Base-by-base conservation (phyloP, 2,888 invertebrate species). In the Drosophila mimetica region DNA sequence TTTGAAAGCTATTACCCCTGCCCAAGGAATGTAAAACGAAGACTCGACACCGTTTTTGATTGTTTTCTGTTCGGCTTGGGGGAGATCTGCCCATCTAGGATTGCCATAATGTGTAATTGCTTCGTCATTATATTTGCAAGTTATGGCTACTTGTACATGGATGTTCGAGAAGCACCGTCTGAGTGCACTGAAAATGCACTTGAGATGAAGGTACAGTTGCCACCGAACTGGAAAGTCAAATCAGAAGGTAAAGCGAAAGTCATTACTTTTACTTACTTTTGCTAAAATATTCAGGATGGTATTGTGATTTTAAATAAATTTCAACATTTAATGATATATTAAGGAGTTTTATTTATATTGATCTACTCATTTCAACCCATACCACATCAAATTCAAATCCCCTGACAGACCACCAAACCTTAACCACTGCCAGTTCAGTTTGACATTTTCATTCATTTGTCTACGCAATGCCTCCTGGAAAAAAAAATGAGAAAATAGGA, bases 1-100 rank as follows among this genome's bases (percentile, higher is more conserved):
- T 90, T 90, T 90, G 89, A 90, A 90, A 90, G 90, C 90, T 90
- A 90, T 90, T 90, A 90, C 90, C 90, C 90, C 77, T 86, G 53
- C 89, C 63, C 55, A 37, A 18, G 44, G 44, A 50, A 48, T 64
- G 71, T 59, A 66, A 55, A 42, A 42, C 57, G 70, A 63, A 74
- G 75, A 87, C 86, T 77, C 89, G 77, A 89, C 87, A 88, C 87
- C 89, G 86, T 89, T 89, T 89, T 87, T 87, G 87, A 87, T 87
- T 87, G 87, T 87, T 89, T 88, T 89, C 73, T 71, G 72, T 44
- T 44, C 16, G 73, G 28, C 25, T 58, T 25, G 28, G 25, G 13
- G 1, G 5, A 13, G 18, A 20, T 81, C 65, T 79, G 70, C 64
- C 77, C 82, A 72, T 65, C 79, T 71, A 82, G 82, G 83, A 82